Evolutionary conservation across 1,140 invertebrate genomes (phyloP).

Genomic region (Mycetomoellerius zeteki): DNA sequence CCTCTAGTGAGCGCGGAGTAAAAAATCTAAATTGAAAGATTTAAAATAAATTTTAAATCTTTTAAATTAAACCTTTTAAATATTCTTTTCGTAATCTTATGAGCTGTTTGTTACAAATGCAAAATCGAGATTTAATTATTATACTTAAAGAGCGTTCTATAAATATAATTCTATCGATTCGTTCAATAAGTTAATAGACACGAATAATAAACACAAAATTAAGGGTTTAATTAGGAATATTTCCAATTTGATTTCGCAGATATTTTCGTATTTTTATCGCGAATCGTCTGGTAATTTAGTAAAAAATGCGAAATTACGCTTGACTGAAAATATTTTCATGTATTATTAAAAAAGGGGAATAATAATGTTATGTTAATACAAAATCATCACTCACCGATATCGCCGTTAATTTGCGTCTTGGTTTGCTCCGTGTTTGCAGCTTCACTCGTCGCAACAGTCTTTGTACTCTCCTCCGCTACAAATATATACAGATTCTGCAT

Average conservation of each 20-base stretch:
- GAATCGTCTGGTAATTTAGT: not conserved
- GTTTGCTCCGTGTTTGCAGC: slow-evolving; percentile 58
- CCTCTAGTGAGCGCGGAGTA: not conserved
- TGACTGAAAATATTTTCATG: slow-evolving; percentile 1
- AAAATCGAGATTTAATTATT: not conserved
- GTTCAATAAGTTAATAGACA: not conserved
- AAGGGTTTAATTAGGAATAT: slow-evolving; percentile 20
- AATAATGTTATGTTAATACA: not conserved
- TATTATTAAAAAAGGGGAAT: not conserved
- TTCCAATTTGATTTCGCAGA: not conserved
- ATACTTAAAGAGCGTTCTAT: not conserved
- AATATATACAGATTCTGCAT: slow-evolving; percentile 1
- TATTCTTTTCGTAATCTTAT: not conserved
- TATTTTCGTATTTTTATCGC: not conserved
- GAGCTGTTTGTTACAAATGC: not conserved
- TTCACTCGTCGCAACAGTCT: slow-evolving; percentile 43
- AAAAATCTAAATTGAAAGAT: not conserved
- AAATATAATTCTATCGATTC: not conserved
- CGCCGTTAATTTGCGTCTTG: slow-evolving; percentile 71
- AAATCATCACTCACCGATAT: slow-evolving; percentile 75
- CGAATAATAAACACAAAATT: not conserved
- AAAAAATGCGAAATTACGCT: not conserved
- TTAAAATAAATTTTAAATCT: not conserved
- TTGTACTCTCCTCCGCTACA: slow-evolving; percentile 65
- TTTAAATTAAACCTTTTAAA: not conserved